Evolutionary conservation across 2,888 invertebrate species (phyloP).

Genomic region (Caenorhabditis sulstoni): DNA sequence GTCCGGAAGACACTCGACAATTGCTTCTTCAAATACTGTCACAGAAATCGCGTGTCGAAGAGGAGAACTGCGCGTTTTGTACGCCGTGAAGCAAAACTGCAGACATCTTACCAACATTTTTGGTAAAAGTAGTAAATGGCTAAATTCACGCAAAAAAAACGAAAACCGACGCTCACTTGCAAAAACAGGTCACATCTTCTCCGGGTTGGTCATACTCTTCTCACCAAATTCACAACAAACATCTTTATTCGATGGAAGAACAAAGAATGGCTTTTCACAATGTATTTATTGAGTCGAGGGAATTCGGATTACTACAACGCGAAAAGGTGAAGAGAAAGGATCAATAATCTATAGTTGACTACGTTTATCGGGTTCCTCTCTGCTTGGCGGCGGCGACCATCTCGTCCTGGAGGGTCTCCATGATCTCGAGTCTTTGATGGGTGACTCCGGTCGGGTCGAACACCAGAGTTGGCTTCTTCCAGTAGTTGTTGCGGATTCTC

Average conservation of each 20-base stretch:
- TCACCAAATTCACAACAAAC: too few relatives aligned
- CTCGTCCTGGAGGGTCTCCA: slow-evolving; percentile 77
- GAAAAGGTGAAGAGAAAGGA: slow-evolving; percentile 2
- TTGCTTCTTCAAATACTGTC: too few relatives aligned
- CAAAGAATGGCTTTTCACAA: slow-evolving; percentile 20
- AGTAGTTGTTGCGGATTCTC: slow-evolving; percentile 77
- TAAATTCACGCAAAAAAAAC: too few relatives aligned
- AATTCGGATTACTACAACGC: slow-evolving; percentile 51
- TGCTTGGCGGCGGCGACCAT: slow-evolving; percentile 73
- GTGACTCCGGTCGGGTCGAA: slow-evolving; percentile 75
- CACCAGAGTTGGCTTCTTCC: slow-evolving; percentile 74
- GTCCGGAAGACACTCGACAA: too few relatives aligned
- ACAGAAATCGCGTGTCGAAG: too few relatives aligned
- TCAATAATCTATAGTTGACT: slow-evolving; percentile 1
- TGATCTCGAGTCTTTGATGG: slow-evolving; percentile 74
- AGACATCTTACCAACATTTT: too few relatives aligned
- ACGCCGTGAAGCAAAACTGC: too few relatives aligned
- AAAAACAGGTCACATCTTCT: too few relatives aligned
- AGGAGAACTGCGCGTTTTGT: too few relatives aligned
- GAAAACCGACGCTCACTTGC: too few relatives aligned
- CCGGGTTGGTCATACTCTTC: too few relatives aligned
- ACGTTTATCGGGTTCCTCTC: slow-evolving; percentile 69
- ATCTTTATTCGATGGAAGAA: background rate
- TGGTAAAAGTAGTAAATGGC: too few relatives aligned
- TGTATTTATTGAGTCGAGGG: slow-evolving; percentile 44